Evolutionary conservation across 2,797 vertebrate species (phyloP).

Genomic region (Chrosomus eos): DNA sequence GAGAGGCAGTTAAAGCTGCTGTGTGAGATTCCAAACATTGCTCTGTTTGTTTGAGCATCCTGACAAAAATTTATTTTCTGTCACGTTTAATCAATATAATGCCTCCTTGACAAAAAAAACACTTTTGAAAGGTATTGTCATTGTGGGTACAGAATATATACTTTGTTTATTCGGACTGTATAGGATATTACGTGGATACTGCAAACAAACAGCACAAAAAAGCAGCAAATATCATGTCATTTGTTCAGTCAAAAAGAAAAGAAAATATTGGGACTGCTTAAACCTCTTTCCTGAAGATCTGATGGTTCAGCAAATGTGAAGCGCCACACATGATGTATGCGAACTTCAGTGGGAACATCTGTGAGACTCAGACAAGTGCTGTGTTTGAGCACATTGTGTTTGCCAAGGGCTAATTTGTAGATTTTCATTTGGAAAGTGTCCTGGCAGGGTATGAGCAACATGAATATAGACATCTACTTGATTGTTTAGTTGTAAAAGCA

Average conservation of each 20-base stretch:
- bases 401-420: not conserved
- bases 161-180: too few species aligned
- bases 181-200: not conserved
- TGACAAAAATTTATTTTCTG: not conserved
- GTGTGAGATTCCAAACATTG: not conserved
- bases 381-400: not conserved
- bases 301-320: slow-evolving; percentile 1
- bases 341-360: not conserved
- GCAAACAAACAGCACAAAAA: not conserved
- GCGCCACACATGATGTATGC: not conserved
- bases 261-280: not conserved
- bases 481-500: slow-evolving; percentile 31
- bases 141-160: not conserved
- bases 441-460: slow-evolving; percentile 38
- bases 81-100: not conserved
- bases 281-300: not conserved
- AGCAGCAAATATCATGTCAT: not conserved
- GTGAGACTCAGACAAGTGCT: not conserved
- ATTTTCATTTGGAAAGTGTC: slow-evolving; percentile 19
- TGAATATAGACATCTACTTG: slow-evolving; percentile 28
- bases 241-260: not conserved
- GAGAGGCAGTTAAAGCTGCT: not conserved
- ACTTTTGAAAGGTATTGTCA: not conserved
- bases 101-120: not conserved
- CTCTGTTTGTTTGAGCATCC: not conserved